phyloP scores from a whole-genome alignment of 2,113 vertebrate species.

The Herpetotheres cachinnans region DNA sequence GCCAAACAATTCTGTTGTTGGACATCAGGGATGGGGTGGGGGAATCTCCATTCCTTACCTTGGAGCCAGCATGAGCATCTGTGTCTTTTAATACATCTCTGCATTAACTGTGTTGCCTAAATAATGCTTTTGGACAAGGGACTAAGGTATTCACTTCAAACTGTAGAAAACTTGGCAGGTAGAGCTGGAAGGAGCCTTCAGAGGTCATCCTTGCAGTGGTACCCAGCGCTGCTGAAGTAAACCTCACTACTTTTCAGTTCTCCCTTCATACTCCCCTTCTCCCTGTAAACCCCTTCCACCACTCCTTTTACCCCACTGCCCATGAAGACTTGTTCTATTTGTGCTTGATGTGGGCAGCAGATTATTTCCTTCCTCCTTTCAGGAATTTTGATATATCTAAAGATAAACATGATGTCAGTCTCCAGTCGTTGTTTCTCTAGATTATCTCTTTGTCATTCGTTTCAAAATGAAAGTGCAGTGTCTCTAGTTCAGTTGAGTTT shows the following conservation, averaged over 20 bases:
- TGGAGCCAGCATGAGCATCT: not conserved
- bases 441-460: not conserved
- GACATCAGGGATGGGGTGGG: not conserved
- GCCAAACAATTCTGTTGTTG: not conserved
- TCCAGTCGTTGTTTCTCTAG: not conserved
- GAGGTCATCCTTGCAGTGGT: not conserved
- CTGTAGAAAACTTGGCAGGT: not conserved
- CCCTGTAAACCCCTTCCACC: not conserved
- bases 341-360: not conserved
- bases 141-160: not conserved
- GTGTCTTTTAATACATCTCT: not conserved
- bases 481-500: not conserved
- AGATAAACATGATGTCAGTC: not conserved
- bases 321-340: not conserved
- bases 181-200: not conserved
- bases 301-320: accelerated
- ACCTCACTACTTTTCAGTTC: not conserved
- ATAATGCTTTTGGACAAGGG: not conserved
- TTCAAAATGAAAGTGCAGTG: not conserved
- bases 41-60: not conserved
- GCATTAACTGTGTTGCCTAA: not conserved
- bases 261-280: not conserved
- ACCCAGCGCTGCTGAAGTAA: not conserved
- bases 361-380: not conserved
- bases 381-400: not conserved